These are phyloP conservation scores for Heptranchias perlo DNA, from an alignment of 2,113 vertebrate species.

Conservation along the genomic window DNA sequence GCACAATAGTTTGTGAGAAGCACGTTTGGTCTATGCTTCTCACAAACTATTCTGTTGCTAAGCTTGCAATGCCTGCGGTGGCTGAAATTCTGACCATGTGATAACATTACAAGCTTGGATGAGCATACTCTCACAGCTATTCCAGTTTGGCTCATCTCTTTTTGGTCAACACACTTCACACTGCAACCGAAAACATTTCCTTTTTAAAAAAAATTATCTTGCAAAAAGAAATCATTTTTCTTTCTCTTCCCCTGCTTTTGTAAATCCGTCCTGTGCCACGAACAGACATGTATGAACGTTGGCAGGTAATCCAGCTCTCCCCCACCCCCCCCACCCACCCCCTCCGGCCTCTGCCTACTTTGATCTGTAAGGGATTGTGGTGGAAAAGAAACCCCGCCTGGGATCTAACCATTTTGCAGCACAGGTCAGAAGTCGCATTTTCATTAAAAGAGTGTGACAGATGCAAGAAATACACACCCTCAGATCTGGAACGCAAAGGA, in stretches of 20 bases:
- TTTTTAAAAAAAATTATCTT: background rate
- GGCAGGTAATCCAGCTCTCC: background rate
- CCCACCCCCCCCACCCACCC: no score
- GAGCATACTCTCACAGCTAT: background rate
- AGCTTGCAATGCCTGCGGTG: background rate
- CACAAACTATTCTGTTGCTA: background rate
- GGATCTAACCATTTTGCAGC: background rate
- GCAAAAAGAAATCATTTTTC: background rate
- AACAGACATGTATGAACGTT: background rate
- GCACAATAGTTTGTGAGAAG: no score
- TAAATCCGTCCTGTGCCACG: background rate
- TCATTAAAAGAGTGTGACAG: background rate
- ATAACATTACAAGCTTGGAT: background rate
- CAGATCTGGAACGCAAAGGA: background rate
- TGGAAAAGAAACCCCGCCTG: fast-evolving
- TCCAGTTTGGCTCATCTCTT: background rate
- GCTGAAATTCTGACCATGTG: background rate
- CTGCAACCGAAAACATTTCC: background rate
- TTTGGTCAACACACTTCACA: background rate
- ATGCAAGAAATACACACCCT: background rate
- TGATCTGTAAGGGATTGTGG: background rate
- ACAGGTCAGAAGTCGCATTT: background rate
- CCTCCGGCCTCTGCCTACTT: background rate
- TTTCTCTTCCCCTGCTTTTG: background rate
- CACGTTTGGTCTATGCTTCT: no score